Evolutionary conservation across 2,888 invertebrate species (phyloP).

Genomic region (Chorisops tibialis): DNA sequence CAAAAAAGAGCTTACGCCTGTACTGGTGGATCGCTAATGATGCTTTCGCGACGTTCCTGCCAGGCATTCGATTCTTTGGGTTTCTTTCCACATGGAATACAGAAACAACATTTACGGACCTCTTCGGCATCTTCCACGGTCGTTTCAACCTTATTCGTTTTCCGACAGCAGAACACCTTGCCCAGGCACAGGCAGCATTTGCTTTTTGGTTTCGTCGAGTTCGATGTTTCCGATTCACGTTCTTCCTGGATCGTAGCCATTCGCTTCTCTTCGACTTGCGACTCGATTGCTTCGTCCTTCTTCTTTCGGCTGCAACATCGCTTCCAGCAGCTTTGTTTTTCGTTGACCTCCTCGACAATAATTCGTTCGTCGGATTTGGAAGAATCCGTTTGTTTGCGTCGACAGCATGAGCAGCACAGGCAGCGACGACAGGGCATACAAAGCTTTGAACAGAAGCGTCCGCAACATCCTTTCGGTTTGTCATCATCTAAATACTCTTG

Average conservation of each 20-base stretch:
- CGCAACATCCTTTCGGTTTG: slow-evolving; percentile 41
- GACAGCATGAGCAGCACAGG: slow-evolving; percentile 37
- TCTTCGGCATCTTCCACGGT: slow-evolving; percentile 41
- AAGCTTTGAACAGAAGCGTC: slow-evolving; percentile 39
- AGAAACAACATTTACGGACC: slow-evolving; percentile 48
- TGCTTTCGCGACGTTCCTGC: slow-evolving; percentile 58
- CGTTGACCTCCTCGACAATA: slow-evolving; percentile 44
- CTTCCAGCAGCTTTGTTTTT: slow-evolving; percentile 47
- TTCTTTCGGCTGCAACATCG: slow-evolving; percentile 51
- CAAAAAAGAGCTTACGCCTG: slow-evolving; percentile 34
- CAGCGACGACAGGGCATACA: slow-evolving; percentile 50
- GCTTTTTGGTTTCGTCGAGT: slow-evolving; percentile 37
- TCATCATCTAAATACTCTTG: slow-evolving; percentile 45
- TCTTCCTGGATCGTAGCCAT: slow-evolving; percentile 38
- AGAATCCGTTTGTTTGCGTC: slow-evolving; percentile 37
- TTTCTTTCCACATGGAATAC: slow-evolving; percentile 48
- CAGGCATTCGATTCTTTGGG: slow-evolving; percentile 43
- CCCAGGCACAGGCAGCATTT: slow-evolving; percentile 48
- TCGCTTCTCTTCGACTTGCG: slow-evolving; percentile 30
- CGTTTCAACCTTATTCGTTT: slow-evolving; percentile 51
- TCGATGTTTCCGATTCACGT: slow-evolving; percentile 27
- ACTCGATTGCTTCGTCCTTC: slow-evolving; percentile 53
- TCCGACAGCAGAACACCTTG: slow-evolving; percentile 50
- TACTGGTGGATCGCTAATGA: slow-evolving; percentile 54
- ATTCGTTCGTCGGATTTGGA: slow-evolving; percentile 39